Conservation (phyloP, 1,140 invertebrate genomes). For the Plodia interpunctella region DNA sequence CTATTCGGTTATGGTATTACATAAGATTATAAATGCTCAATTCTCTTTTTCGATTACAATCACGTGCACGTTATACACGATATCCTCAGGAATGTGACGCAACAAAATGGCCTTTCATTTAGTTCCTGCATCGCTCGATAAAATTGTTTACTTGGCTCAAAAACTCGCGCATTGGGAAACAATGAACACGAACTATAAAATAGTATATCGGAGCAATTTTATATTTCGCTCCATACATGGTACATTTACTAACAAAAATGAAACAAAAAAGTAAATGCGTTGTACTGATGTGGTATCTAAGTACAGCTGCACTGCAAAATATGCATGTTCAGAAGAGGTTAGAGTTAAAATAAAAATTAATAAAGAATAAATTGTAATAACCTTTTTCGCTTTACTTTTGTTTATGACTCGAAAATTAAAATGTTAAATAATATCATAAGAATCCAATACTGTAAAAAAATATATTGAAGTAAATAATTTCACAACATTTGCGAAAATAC, state of each 20-base stretch:
- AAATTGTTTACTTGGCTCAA: slow-evolving; percentile 3
- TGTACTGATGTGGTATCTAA: no score
- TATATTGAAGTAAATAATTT: no score
- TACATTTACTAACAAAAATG: neutral
- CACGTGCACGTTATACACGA: neutral
- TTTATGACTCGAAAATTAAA: no score
- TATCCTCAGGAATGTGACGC: slow-evolving; percentile 1
- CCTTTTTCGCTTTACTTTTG: no score
- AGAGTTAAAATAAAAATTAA: no score
- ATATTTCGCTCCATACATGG: neutral
- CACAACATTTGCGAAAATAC: no score
- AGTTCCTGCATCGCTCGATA: neutral
- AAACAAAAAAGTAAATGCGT: neutral
- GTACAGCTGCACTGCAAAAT: no score
- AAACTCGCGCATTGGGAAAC: neutral
- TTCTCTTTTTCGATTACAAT: neutral
- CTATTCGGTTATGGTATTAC: neutral
- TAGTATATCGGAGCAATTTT: neutral
- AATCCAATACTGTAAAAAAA: no score
- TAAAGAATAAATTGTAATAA: no score
- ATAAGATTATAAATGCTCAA: neutral
- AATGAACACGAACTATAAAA: slow-evolving; percentile 6
- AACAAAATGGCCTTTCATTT: neutral
- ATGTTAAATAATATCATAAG: no score
- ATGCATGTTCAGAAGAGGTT: no score